Evolutionary conservation across 2,797 vertebrate species (phyloP).

Genomic region (Acomys russatus): DNA sequence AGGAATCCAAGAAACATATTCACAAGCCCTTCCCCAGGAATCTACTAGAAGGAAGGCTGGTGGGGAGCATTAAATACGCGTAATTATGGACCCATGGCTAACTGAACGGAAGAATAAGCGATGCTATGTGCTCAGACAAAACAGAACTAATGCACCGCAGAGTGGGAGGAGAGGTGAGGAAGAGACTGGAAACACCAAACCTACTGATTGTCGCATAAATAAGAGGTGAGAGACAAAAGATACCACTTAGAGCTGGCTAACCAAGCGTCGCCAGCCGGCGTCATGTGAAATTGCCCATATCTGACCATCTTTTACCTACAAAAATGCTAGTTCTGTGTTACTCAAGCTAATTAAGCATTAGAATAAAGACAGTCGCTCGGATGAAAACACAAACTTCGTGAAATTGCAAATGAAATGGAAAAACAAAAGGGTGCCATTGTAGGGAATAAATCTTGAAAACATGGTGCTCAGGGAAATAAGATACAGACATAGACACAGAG

Average conservation of each 20-base stretch:
- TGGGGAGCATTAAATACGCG: neutral
- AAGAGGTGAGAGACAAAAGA: neutral
- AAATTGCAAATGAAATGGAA: neutral
- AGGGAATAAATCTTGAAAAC: neutral
- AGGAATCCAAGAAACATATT: neutral
- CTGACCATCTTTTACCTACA: neutral
- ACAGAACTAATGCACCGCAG: neutral
- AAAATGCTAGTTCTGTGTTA: neutral
- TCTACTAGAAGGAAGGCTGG: neutral
- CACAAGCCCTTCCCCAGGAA: neutral
- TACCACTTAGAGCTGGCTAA: neutral
- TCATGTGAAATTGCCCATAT: neutral
- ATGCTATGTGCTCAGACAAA: neutral
- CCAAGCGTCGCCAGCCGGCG: neutral
- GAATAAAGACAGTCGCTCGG: neutral
- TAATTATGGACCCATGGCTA: neutral
- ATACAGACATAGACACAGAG: neutral
- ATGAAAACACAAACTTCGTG: neutral
- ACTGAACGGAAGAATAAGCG: neutral
- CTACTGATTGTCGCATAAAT: neutral
- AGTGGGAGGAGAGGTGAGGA: neutral
- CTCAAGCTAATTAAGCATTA: slow-evolving; percentile 23
- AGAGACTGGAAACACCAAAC: neutral
- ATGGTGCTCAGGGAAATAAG: neutral
- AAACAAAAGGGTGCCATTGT: neutral